Conservation (phyloP, 2,113 vertebrate species). For the Thunnus thynnus region DNA sequence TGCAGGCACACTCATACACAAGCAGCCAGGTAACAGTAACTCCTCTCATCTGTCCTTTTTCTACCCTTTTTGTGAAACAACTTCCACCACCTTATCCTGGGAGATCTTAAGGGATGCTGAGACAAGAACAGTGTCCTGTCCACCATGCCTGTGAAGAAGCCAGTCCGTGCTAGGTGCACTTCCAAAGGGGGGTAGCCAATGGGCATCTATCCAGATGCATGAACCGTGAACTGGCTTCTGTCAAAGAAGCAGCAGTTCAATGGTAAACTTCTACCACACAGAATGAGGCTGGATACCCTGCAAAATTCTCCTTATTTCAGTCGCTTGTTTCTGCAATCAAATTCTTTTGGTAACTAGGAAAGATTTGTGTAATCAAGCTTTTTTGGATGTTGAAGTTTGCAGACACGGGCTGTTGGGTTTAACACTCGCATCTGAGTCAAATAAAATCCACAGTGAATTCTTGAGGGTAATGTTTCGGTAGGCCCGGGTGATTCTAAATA, state of each 20-base stretch:
- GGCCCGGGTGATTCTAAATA: slow-evolving; percentile 60
- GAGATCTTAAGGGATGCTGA: background rate
- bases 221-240: background rate
- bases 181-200: background rate
- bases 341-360: slow-evolving; percentile 10
- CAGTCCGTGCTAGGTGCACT: background rate
- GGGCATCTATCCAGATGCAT: background rate
- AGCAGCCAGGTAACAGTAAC: slow-evolving; percentile 29
- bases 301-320: background rate
- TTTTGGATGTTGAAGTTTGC: slow-evolving; percentile 13
- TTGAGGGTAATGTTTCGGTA: slow-evolving; percentile 49
- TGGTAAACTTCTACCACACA: background rate
- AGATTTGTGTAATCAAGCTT: background rate
- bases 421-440: slow-evolving; percentile 22
- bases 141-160: background rate
- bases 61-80: background rate
- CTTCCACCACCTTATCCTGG: background rate
- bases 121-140: slow-evolving; percentile 11
- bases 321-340: background rate
- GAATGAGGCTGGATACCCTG: background rate
- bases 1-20: slow-evolving; percentile 32
- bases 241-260: background rate
- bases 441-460: slow-evolving; percentile 36
- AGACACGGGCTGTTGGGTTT: slow-evolving; percentile 15
- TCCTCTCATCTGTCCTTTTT: background rate